phyloP scores from a whole-genome alignment of 2,113 vertebrate genomes.

The Silurus meridionalis region DNA sequence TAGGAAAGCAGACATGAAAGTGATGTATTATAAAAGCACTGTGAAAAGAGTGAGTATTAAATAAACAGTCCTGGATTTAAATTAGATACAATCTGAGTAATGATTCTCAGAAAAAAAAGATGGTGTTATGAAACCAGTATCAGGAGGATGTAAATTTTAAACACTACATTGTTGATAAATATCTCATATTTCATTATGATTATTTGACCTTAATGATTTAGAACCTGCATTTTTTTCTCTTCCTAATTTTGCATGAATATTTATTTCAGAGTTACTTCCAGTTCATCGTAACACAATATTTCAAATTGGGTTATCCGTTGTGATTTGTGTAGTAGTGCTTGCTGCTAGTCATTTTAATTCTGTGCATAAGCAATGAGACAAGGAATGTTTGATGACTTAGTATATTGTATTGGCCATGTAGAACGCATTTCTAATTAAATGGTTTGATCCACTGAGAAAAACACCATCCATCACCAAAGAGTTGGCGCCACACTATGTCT shows the following conservation, averaged over 20 bases:
- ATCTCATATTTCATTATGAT: not conserved
- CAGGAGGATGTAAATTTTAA: not conserved
- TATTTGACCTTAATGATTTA: not conserved
- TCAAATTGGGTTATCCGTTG: not conserved
- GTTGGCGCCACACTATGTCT: not conserved
- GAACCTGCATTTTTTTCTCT: not conserved
- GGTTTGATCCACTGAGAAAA: slow-evolving; percentile 2
- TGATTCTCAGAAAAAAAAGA: not conserved
- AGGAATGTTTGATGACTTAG: not conserved
- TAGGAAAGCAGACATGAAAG: not conserved
- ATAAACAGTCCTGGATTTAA: not conserved
- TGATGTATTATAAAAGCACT: not conserved
- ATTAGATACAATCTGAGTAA: not conserved
- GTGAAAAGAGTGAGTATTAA: not conserved
- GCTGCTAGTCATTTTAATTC: not conserved
- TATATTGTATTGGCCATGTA: slow-evolving; percentile 10
- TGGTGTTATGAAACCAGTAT: not conserved
- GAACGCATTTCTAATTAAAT: slow-evolving; percentile 22
- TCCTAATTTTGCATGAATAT: not conserved
- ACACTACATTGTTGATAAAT: not conserved
- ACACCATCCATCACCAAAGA: slow-evolving; percentile 24
- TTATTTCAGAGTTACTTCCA: not conserved
- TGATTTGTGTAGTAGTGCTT: not conserved
- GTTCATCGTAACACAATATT: not conserved
- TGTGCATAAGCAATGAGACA: not conserved